Conservation (phyloP, 2,797 vertebrate species). For the Gymnodraco acuticeps region DNA sequence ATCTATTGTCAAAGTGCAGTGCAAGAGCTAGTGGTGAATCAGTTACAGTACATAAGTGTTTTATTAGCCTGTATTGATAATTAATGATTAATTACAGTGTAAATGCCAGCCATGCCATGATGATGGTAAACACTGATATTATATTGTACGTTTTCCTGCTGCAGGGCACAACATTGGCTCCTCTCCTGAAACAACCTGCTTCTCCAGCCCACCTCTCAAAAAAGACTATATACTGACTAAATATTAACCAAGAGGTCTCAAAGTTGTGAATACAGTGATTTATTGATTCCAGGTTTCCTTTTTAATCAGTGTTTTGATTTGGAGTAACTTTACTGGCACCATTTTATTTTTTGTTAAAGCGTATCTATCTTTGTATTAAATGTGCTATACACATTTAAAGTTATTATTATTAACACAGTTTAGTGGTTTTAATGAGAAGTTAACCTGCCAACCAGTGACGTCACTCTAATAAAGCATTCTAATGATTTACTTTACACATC, state of each 20-base stretch:
- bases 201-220: neutral
- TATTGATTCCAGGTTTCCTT: too few relatives aligned
- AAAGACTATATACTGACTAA: too few relatives aligned
- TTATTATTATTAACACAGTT: neutral
- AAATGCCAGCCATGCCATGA: slow-evolving; percentile 1
- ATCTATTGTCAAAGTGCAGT: neutral
- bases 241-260: too few relatives aligned
- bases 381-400: too few relatives aligned
- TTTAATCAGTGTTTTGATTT: too few relatives aligned
- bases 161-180: neutral
- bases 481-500: slow-evolving; percentile 68
- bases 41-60: neutral
- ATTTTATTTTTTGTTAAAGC: too few relatives aligned
- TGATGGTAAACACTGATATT: slow-evolving; percentile 10
- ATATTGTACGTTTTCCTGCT: neutral
- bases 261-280: too few relatives aligned
- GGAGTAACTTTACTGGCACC: too few relatives aligned
- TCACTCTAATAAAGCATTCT: slow-evolving; percentile 43
- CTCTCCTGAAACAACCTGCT: slow-evolving; percentile 4
- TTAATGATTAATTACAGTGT: too few relatives aligned
- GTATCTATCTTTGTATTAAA: too few relatives aligned
- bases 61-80: neutral
- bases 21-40: neutral
- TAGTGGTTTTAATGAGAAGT: neutral
- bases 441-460: neutral